Conservation (phyloP, 2,797 vertebrate genomes). For the Neosilurus hyrtlii region DNA sequence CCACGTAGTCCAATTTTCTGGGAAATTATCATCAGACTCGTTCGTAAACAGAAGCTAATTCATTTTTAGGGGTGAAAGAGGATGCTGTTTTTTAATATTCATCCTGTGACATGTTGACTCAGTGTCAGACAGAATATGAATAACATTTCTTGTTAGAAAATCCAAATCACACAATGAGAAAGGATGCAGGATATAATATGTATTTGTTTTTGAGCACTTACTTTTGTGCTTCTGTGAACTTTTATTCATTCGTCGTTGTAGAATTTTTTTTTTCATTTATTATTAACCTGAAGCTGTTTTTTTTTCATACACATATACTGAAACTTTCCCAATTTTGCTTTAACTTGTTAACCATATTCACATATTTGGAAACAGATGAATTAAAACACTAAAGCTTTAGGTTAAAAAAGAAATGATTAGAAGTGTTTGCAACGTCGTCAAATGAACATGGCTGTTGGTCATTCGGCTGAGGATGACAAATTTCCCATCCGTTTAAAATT, state of each 20-base stretch:
- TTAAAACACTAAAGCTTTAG: neutral
- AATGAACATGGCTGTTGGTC: neutral
- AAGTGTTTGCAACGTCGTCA: neutral
- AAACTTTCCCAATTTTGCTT: neutral
- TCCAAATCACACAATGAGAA: neutral
- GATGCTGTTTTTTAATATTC: neutral
- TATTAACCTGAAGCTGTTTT: neutral
- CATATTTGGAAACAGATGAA: neutral
- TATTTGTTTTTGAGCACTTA: neutral
- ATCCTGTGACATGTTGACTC: neutral
- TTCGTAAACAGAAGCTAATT: constrained; percentile 8
- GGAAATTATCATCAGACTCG: neutral
- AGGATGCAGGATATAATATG: neutral
- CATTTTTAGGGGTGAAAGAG: too few species aligned
- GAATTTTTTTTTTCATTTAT: neutral
- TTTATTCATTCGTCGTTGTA: neutral
- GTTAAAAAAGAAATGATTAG: neutral
- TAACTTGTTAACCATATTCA: neutral
- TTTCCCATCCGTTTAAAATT: neutral
- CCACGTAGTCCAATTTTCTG: neutral
- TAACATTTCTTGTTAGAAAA: neutral
- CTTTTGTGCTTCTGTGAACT: neutral
- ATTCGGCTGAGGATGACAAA: neutral
- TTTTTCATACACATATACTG: neutral
- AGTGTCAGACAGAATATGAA: neutral